A percentile compares a stretch with the other conserved stretches of the same genome.
Evolutionary conservation across 2,113 vertebrate genomes (phyloP).

Genomic region (Phoxinus phoxinus): DNA sequence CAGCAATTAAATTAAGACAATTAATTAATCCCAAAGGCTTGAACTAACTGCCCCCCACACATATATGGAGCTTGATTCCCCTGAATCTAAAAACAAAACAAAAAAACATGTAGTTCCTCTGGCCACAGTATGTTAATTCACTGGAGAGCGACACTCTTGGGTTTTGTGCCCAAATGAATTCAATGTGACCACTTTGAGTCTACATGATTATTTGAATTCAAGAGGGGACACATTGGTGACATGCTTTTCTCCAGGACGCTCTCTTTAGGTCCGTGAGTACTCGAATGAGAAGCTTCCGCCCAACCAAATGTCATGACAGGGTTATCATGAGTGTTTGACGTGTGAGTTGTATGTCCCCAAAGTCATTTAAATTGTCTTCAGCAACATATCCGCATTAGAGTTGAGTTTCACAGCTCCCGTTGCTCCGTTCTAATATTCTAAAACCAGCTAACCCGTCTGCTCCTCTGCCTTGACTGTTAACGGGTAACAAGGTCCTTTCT

Average conservation of each 20-base stretch:
- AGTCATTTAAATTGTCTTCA: constrained; percentile 49
- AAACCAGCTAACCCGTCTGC: constrained; percentile 47
- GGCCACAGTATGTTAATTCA: constrained; percentile 39
- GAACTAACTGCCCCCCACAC: constrained; percentile 26
- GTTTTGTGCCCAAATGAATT: constrained; percentile 33
- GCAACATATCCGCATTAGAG: constrained; percentile 46
- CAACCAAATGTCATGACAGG: constrained; percentile 10
- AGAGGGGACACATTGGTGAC: constrained; percentile 7
- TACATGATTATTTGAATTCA: constrained; percentile 34
- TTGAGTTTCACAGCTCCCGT: constrained; percentile 33
- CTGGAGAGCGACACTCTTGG: constrained; percentile 11
- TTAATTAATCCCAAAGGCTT: constrained; percentile 44
- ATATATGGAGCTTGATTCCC: constrained; percentile 32
- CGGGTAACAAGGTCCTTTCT: constrained; percentile 41
- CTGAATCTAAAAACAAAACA: constrained; percentile 37
- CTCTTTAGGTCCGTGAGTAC: constrained; percentile 27
- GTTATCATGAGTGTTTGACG: constrained; percentile 41
- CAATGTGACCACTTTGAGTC: constrained; percentile 37
- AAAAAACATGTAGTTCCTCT: constrained; percentile 29
- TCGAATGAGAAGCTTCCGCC: constrained; percentile 42
- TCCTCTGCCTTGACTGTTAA: constrained; percentile 35
- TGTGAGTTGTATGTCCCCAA: constrained; percentile 36
- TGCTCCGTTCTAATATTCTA: constrained; percentile 47
- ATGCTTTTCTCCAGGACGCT: constrained; percentile 35
- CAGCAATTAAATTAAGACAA: constrained; percentile 59